These are phyloP conservation scores for Heliconius nattereri DNA, from an alignment of 1,140 invertebrate genomes.

Conservation along the genomic window DNA sequence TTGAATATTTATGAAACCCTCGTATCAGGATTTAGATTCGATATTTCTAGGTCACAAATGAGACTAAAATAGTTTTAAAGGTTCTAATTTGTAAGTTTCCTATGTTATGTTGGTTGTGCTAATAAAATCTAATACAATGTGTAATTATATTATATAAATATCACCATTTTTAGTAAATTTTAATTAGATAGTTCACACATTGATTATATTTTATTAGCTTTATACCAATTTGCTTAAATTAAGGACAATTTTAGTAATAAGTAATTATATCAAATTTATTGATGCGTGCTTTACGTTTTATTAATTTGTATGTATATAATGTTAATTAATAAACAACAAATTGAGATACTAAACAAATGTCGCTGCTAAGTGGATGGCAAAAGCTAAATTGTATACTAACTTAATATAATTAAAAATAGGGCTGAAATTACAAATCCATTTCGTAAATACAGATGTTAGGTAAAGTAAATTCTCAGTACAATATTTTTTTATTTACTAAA, in stretches of 20 bases:
- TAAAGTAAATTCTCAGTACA: not conserved
- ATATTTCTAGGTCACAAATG: constrained; percentile 69
- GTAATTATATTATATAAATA: not conserved
- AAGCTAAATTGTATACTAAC: not conserved
- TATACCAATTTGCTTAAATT: not conserved
- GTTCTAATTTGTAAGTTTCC: not conserved
- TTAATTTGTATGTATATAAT: not conserved
- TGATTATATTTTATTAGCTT: not conserved
- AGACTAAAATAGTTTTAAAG: not conserved
- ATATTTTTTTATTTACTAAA: not conserved
- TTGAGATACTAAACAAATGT: not conserved
- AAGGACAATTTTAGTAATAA: not conserved
- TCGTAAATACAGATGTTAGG: not conserved
- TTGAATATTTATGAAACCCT: constrained; percentile 77
- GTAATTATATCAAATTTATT: not conserved
- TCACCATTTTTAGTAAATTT: not conserved
- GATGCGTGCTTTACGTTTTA: not conserved
- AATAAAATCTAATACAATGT: not conserved
- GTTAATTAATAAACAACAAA: not conserved
- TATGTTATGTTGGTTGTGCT: not conserved
- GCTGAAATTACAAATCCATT: not conserved
- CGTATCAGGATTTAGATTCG: constrained; percentile 72
- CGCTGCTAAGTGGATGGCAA: not conserved
- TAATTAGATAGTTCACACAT: not conserved
- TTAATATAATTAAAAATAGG: not conserved